Evolutionary conservation across 2,797 vertebrate species (phyloP).

Genomic region (Lagorchestes hirsutus): DNA sequence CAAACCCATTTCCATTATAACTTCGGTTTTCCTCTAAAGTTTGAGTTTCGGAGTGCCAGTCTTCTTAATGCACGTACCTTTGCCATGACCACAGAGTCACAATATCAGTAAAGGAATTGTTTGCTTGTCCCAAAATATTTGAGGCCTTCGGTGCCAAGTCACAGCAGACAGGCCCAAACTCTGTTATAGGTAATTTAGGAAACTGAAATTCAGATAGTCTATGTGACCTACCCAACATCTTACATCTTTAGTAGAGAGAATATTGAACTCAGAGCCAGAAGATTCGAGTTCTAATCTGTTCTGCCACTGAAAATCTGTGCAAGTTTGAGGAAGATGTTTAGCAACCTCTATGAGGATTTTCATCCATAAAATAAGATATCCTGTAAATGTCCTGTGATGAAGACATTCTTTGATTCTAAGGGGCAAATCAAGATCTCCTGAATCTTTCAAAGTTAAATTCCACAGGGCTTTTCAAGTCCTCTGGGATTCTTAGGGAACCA

Average conservation of each 20-base stretch:
- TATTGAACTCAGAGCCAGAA: neutral
- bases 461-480: neutral
- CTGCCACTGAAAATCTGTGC: neutral
- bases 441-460: neutral
- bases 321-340: neutral
- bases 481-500: conserved; percentile 1
- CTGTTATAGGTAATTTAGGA: neutral
- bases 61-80: neutral
- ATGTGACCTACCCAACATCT: neutral
- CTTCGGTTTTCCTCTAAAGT: too few relatives aligned
- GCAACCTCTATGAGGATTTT: neutral
- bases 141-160: neutral
- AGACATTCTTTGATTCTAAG: neutral
- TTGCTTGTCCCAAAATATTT: neutral
- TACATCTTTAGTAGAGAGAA: neutral
- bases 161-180: neutral
- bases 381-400: neutral
- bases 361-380: neutral
- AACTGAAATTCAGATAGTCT: neutral
- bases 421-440: neutral
- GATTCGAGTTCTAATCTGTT: neutral
- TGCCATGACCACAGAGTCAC: neutral
- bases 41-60: too few relatives aligned
- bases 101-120: neutral
- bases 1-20: too few relatives aligned